Evolutionary conservation across 1,140 invertebrate genomes (phyloP), one percentile per base, ranked within the genome.

Genomic region (Thaumatotibia leucotreta): DNA sequence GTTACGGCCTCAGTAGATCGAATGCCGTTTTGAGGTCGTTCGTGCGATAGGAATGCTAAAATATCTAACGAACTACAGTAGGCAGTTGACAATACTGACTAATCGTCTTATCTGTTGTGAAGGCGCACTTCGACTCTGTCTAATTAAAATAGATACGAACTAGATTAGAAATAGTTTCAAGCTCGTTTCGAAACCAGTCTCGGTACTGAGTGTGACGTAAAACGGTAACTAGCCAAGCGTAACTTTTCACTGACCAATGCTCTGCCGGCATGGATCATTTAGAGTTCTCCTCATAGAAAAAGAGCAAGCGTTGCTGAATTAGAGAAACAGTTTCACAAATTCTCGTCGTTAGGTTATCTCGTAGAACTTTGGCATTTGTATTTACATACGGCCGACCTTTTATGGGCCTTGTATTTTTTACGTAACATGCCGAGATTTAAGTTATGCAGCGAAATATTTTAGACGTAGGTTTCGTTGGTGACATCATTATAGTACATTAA

Each of bases 11-110:
- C 82, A 83, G 84, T 90, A 88, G 86, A 85, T 83, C 82, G 83
- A 87, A 87, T 86, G 78, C 86, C 84, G 80, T 87, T 89, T 90
- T 89, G 84, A 90, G 88, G 88, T 89, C 88, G 88, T 89, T 90
- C 86, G 77, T 79, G 76, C 70, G 76, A 70, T 82, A 80, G 74
- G 76, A 75, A 79, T 64, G 68, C 66, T 74, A 66, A 76, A 73
- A 68, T 79, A 70, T 75, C 76, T 75, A 75, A 66, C 68, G 69
- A 67, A 75, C 71, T 75, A 80, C 35, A 75, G n/a, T 45, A 45
- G 70, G 79, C 75, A 78, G 70, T 73, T 69, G 68, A 66, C 65
- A 72, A 64, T 17, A 67, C 69, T 77, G 75, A 82, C 70, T 80
- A 77, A 77, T 79, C 69, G 65, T 69, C 63, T 70, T 78, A 72